phyloP scores from a whole-genome alignment of 1,140 invertebrate genomes.

The Drosophila mojavensis region DNA sequence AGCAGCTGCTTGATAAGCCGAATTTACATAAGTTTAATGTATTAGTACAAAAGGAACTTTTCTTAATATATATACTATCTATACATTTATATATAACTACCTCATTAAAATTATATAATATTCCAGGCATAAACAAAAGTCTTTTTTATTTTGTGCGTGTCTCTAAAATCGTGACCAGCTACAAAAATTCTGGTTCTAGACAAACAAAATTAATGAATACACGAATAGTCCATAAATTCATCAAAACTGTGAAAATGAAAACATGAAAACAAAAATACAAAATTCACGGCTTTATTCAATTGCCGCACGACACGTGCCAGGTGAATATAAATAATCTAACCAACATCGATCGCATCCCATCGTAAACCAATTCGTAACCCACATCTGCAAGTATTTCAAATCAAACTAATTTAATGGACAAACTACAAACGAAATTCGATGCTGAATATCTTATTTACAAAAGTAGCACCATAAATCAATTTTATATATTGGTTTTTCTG shows the following conservation, averaged over 20 bases:
- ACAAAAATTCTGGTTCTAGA: neutral
- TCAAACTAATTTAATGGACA: constrained; percentile 2
- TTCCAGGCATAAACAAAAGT: neutral
- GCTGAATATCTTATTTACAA: neutral
- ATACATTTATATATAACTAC: neutral
- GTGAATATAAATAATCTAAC: neutral
- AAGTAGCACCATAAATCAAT: neutral
- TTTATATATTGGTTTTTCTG: neutral
- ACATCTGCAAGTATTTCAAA: constrained; percentile 13
- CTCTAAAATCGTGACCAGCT: constrained; percentile 11
- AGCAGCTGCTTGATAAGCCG: constrained; percentile 22
- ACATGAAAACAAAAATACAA: constrained; percentile 2
- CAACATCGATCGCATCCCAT: neutral
- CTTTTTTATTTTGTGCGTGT: neutral
- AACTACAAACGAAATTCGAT: neutral
- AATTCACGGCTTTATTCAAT: neutral
- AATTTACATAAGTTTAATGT: constrained; percentile 4
- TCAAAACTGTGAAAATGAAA: neutral
- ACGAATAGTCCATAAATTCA: constrained; percentile 17
- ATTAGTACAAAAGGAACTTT: neutral
- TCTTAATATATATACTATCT: neutral
- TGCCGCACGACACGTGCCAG: constrained; percentile 6
- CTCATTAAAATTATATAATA: neutral
- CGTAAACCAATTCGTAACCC: constrained; percentile 18
- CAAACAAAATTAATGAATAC: neutral